Percentiles rank a stretch among this genome's conserved stretches.
Evolutionary conservation across 2,113 vertebrate species (phyloP).

Genomic region (Dromiciops gliroides): DNA sequence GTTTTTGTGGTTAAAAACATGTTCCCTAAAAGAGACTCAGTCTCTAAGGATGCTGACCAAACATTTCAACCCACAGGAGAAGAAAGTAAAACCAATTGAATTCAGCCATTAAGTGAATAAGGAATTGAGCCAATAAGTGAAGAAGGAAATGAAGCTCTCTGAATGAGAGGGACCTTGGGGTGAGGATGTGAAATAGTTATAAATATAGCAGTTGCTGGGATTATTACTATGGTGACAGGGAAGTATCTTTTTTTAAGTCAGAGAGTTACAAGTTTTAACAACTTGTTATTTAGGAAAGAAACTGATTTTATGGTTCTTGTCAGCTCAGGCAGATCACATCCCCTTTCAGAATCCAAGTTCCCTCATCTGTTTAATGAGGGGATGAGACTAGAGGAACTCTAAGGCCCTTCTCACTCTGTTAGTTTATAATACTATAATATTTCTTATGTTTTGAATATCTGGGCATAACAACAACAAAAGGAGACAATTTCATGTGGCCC

Average conservation of each 20-base stretch:
- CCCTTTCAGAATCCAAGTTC: background rate
- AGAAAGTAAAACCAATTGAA: slow-evolving; percentile 60
- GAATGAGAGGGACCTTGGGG: slow-evolving; percentile 58
- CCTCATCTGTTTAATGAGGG: background rate
- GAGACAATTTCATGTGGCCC: background rate
- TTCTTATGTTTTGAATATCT: slow-evolving; percentile 7
- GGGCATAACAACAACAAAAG: background rate
- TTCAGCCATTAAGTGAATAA: slow-evolving; percentile 53
- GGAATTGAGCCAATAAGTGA: slow-evolving; percentile 66
- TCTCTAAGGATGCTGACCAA: slow-evolving; percentile 23
- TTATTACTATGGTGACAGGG: background rate
- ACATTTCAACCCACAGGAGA: slow-evolving; percentile 42
- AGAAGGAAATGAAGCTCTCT: slow-evolving; percentile 52
- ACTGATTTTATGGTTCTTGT: slow-evolving; percentile 58
- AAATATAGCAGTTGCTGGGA: background rate
- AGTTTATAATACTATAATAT: slow-evolving; percentile 19
- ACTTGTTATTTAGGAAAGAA: slow-evolving; percentile 4
- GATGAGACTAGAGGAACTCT: background rate
- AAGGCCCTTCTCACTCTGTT: background rate
- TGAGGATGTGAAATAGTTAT: background rate
- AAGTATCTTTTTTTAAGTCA: background rate
- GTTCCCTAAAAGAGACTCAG: background rate
- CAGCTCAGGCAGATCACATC: slow-evolving; percentile 56
- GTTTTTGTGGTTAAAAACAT: background rate
- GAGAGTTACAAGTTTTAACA: background rate